Base-by-base conservation (phyloP, 2,113 vertebrate genomes). In the Laticauda colubrina region DNA sequence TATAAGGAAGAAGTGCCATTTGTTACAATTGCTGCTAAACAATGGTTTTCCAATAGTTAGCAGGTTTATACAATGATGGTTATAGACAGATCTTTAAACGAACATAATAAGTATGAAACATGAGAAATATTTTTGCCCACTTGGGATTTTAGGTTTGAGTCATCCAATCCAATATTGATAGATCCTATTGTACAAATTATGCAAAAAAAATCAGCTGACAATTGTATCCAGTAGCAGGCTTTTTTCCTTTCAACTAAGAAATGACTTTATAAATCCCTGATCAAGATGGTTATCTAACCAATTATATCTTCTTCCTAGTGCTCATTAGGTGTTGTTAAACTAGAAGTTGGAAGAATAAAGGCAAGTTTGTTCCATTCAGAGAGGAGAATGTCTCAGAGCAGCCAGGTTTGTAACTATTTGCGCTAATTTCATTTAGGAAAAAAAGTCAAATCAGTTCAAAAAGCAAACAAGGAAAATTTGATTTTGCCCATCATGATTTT, bases 301-400 rank as follows among this genome's bases (percentile, higher is more conserved):
- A 90, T 89, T 48, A 85, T 90, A 14, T 57, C 87, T 56, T 29
- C 94, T 94, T 94, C 95, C 61, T 86, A 99, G 99, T 98, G 98
- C 97, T 99, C 98, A 56, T 96, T 98, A 94, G 99, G 99, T 93
- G 98, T 98, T 0, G 98, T 99, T 59, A 98, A 96, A 92, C 96
- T 99, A 96, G 98, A 99, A 94, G 98, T 99, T 0, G 99, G 98
- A 95, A 97, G 99, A 97, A 98, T 99, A 95, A 99, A 99, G 96
- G 97, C 99, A 0, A 98, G 98, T 0, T 98, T 99, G 0, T 99
- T 99, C 96, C 99, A 99, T 95, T 99, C 99, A 1, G 99, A 99
- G 96, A 98, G 99, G 91, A 97, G 99, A 81, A 97, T 98, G 87
- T 99, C 99, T 61, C 98, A 98, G 89, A 97, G 98, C 95, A 99